Evolutionary conservation across 2,797 vertebrate genomes (phyloP).

Genomic region (Catamblyrhynchus diadema): DNA sequence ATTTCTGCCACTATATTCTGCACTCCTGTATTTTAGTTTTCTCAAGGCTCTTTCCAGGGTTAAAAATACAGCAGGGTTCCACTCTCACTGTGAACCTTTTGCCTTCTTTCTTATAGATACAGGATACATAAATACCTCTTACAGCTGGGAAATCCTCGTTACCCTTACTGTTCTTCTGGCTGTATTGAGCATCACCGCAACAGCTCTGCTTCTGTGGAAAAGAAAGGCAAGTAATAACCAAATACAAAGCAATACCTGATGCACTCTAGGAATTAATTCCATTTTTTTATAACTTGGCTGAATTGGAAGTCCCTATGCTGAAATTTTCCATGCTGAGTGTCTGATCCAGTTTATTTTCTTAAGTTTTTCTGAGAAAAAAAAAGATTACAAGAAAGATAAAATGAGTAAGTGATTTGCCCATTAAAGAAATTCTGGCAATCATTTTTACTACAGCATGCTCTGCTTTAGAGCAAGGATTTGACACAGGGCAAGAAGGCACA

Average conservation of each 20-base stretch:
- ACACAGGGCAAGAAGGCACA: background rate
- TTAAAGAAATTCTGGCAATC: slow-evolving; percentile 2
- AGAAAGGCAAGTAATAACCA: slow-evolving; percentile 68
- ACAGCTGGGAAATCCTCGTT: background rate
- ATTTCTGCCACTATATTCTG: background rate
- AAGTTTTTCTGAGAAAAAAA: slow-evolving; percentile 30
- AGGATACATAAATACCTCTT: slow-evolving; percentile 34
- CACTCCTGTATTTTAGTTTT: background rate
- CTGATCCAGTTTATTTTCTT: slow-evolving; percentile 4
- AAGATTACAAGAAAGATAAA: slow-evolving; percentile 6
- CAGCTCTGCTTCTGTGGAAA: slow-evolving; percentile 71
- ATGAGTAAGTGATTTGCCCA: background rate
- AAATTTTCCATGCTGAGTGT: background rate
- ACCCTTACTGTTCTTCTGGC: slow-evolving; percentile 27
- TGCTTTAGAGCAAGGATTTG: background rate
- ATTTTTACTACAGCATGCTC: background rate
- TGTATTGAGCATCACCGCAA: slow-evolving; percentile 39
- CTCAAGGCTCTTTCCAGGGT: background rate
- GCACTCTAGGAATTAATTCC: background rate
- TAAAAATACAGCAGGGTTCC: background rate
- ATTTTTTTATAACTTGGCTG: background rate
- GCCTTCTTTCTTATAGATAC: slow-evolving; percentile 36
- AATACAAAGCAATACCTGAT: background rate
- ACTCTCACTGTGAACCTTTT: background rate
- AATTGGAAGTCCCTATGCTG: background rate